Evolutionary conservation across 1,140 invertebrate genomes (phyloP).

Genomic region (Zaprionus tsacasi): DNA sequence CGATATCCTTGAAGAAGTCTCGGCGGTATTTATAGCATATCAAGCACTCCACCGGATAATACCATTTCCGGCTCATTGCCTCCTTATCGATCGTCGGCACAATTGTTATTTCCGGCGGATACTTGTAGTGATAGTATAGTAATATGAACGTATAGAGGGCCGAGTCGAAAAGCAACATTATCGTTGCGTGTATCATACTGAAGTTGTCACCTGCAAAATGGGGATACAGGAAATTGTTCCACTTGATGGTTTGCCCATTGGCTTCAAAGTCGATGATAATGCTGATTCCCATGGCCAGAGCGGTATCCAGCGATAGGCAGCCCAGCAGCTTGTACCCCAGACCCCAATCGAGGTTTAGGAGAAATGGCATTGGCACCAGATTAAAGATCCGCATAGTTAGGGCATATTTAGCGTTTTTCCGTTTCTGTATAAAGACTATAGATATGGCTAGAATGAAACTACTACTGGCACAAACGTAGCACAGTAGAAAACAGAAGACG

Average conservation of each 20-base stretch:
- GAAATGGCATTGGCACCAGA: constrained; percentile 81
- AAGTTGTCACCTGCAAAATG: constrained; percentile 89
- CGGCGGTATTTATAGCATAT: not conserved
- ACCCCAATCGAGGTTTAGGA: constrained; percentile 14
- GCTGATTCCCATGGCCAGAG: constrained; percentile 90
- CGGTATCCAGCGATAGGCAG: constrained; percentile 86
- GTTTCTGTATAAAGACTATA: not conserved
- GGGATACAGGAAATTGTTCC: constrained; percentile 87
- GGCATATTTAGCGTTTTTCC: not conserved
- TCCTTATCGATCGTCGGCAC: not conserved
- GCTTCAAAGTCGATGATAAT: constrained; percentile 89
- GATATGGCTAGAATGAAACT: constrained; percentile 35
- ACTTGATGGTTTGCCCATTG: constrained; percentile 85
- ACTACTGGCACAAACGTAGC: constrained; percentile 19
- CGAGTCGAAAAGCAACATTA: constrained; percentile 87
- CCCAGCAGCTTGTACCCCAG: constrained; percentile 20
- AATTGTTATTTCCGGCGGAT: not conserved
- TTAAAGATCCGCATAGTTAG: not conserved
- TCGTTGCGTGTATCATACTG: constrained; percentile 85
- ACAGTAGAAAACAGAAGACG: constrained; percentile 11
- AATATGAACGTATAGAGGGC: constrained; percentile 7
- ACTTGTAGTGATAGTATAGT: constrained; percentile 7
- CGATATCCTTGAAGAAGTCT: not conserved
- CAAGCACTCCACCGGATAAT: constrained; percentile 13
- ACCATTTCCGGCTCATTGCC: constrained; percentile 4